phyloP scores from a whole-genome alignment of 2,797 vertebrate species.

The Echeneis naucrates region DNA sequence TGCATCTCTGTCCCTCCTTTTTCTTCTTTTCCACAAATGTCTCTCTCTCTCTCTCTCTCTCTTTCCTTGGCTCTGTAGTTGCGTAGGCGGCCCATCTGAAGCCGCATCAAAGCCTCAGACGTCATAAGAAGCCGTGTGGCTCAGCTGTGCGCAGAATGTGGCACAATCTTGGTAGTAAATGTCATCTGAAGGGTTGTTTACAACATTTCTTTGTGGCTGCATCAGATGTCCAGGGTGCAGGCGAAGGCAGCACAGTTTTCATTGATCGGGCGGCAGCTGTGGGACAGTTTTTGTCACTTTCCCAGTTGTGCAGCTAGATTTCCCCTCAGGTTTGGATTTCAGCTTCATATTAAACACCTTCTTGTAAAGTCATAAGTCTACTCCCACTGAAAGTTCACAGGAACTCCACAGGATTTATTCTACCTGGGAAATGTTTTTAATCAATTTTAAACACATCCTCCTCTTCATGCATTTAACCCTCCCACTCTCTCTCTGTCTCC shows the following conservation, averaged over 20 bases:
- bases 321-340: constrained; percentile 44
- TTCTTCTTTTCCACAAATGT: constrained; percentile 38
- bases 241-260: constrained; percentile 16
- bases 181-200: constrained; percentile 60
- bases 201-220: constrained; percentile 42
- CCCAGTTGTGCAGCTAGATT: constrained; percentile 27
- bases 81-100: constrained; percentile 68
- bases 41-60: constrained; percentile 45
- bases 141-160: constrained; percentile 73
- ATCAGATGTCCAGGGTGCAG: constrained; percentile 42
- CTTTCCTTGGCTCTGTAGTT: constrained; percentile 38
- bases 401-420: constrained; percentile 55
- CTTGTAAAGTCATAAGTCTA: constrained; percentile 48
- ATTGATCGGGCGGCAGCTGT: constrained; percentile 36
- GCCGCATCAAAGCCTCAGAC: constrained; percentile 68
- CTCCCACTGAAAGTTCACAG: constrained; percentile 33
- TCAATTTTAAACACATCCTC: constrained; percentile 56
- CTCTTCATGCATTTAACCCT: constrained; percentile 24
- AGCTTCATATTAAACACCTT: constrained; percentile 47
- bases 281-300: constrained; percentile 24
- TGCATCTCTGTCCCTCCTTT: constrained; percentile 60
- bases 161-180: constrained; percentile 56
- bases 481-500: constrained; percentile 16
- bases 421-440: constrained; percentile 51
- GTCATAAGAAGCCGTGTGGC: constrained; percentile 65